Percentiles rank a stretch among this genome's conserved stretches.
These are phyloP conservation scores for Osmerus eperlanus DNA, from an alignment of 2,113 vertebrate species.

Conservation along the genomic window DNA sequence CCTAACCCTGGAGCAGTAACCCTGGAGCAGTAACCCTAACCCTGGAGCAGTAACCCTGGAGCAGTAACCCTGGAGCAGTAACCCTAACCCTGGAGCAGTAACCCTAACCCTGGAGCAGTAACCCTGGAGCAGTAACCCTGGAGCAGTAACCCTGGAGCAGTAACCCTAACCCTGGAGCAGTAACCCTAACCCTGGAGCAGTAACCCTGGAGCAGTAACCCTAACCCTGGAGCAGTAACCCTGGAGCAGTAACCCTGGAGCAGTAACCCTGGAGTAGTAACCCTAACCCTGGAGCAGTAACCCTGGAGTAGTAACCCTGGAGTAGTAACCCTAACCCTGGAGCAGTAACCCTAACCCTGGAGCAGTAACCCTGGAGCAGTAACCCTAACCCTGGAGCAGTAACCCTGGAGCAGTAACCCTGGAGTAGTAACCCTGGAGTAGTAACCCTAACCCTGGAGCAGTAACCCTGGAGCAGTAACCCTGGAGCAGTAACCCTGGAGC, in stretches of 20 bases:
- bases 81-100: constrained; percentile 30
- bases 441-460: constrained; percentile 23
- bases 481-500: too few species aligned
- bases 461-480: constrained; percentile 30
- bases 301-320: constrained; percentile 14
- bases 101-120: constrained; percentile 27
- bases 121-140: constrained; percentile 27
- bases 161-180: constrained; percentile 32
- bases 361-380: constrained; percentile 29
- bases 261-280: constrained; percentile 22
- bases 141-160: not conserved
- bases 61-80: not conserved
- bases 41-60: constrained; percentile 33
- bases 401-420: constrained; percentile 1
- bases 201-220: constrained; percentile 30
- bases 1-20: constrained; percentile 1
- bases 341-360: constrained; percentile 23
- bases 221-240: too few species aligned
- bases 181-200: constrained; percentile 23
- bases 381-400: too few species aligned
- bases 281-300: constrained; percentile 29
- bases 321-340: constrained; percentile 24
- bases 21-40: constrained; percentile 24
- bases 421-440: constrained; percentile 19
- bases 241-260: not conserved